Conservation (phyloP, 2,888 invertebrate genomes). For the Nemurella pictetii region DNA sequence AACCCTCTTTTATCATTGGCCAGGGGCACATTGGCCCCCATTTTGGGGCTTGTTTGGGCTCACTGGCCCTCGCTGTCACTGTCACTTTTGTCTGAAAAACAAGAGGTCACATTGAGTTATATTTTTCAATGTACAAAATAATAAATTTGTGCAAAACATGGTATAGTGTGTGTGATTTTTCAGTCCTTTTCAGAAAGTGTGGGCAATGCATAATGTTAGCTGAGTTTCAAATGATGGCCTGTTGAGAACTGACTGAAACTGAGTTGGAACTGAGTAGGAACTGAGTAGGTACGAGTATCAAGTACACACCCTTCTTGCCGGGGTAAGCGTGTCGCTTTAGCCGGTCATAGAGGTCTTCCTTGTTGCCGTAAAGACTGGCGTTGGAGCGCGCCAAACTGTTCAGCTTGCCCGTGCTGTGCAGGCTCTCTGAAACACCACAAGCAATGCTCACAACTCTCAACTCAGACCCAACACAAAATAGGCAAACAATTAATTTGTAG, state of each 20-base stretch:
- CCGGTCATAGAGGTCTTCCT: slow-evolving; percentile 93
- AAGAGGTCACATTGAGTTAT: too few relatives aligned
- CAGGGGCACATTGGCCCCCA: background rate
- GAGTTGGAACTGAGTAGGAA: background rate
- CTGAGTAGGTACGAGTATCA: background rate
- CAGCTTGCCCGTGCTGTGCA: slow-evolving; percentile 87
- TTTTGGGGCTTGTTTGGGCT: slow-evolving; percentile 44
- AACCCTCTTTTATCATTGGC: background rate
- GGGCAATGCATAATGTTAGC: too few relatives aligned
- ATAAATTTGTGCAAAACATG: too few relatives aligned
- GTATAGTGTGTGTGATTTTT: too few relatives aligned
- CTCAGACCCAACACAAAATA: background rate
- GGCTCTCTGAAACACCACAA: slow-evolving; percentile 57
- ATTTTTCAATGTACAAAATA: too few relatives aligned
- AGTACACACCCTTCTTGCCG: slow-evolving; percentile 84
- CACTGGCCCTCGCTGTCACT: slow-evolving; percentile 93
- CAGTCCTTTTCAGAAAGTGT: too few relatives aligned
- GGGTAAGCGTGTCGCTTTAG: slow-evolving; percentile 93
- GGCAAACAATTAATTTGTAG: too few relatives aligned
- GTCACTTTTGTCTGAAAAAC: slow-evolving; percentile 83
- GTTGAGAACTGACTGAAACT: too few relatives aligned
- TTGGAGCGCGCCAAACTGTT: slow-evolving; percentile 91
- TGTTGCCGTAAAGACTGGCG: slow-evolving; percentile 92
- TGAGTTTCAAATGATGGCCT: too few relatives aligned
- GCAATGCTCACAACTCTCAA: background rate